Evolutionary conservation across 2,797 vertebrate species (phyloP).

Genomic region (Sebastes cheni): DNA sequence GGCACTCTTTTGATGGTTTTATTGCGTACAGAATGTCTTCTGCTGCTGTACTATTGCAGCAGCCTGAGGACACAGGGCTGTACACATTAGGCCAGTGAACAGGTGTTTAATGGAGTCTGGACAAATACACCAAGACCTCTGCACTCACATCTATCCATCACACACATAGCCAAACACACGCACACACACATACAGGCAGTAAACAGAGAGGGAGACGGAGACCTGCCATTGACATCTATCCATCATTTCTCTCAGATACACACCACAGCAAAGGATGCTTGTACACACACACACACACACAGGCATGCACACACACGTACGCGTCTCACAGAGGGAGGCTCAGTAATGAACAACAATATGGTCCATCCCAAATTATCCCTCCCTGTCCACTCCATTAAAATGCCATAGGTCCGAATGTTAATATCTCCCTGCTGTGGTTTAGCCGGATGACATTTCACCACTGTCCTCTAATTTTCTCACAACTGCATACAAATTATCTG

Average conservation of each 20-base stretch:
- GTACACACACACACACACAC: not conserved
- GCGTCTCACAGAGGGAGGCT: conserved; percentile 38
- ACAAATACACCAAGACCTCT: conserved; percentile 70
- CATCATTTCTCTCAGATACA: conserved; percentile 63
- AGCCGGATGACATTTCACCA: conserved; percentile 35
- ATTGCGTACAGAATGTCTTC: not conserved
- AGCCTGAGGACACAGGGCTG: conserved; percentile 56
- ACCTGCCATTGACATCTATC: conserved; percentile 73
- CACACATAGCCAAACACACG: conserved; percentile 11
- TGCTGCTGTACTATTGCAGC: conserved; percentile 6
- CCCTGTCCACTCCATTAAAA: conserved; percentile 71
- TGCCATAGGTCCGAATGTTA: conserved; percentile 67
- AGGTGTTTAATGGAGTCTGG: conserved; percentile 79
- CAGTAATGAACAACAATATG: conserved; percentile 69
- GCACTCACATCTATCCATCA: conserved; percentile 52
- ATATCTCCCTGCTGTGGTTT: conserved; percentile 49
- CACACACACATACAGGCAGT: not conserved
- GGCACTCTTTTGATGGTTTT: not conserved
- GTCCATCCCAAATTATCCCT: conserved; percentile 57
- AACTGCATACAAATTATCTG: not conserved
- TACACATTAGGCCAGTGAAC: conserved; percentile 59
- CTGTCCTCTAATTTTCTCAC: conserved; percentile 11
- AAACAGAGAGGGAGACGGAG: conserved; percentile 43
- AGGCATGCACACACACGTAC: not conserved
- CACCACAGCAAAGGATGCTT: conserved; percentile 7